Evolutionary conservation across 2,888 invertebrate genomes (phyloP).

Genomic region (Drosophila nr. perissopoda): DNA sequence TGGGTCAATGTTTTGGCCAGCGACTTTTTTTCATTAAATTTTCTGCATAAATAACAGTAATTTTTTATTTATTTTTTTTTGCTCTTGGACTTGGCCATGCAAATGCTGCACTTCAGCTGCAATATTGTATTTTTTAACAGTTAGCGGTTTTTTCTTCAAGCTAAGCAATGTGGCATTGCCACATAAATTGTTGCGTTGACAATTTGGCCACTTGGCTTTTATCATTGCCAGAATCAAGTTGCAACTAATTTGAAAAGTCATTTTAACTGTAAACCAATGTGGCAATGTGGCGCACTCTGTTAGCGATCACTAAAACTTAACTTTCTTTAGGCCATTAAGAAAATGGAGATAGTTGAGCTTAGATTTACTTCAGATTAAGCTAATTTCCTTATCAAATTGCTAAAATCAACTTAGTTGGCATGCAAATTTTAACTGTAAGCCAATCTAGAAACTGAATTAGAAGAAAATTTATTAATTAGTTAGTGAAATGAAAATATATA

Average conservation of each 20-base stretch:
- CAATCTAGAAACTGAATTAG: background rate
- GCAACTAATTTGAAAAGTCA: conserved; percentile 29
- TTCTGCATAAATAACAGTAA: conserved; percentile 69
- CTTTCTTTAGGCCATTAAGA: background rate
- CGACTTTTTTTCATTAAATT: conserved; percentile 21
- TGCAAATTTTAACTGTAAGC: background rate
- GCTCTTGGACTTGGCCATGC: conserved; percentile 82
- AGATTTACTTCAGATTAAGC: background rate
- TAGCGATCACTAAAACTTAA: background rate
- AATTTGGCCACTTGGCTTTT: conserved; percentile 37
- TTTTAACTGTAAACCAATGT: conserved; percentile 26
- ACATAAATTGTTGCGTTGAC: conserved; percentile 61
- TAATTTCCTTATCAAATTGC: background rate
- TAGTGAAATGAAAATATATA: background rate
- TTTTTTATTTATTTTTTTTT: conserved; percentile 46
- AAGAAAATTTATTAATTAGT: background rate
- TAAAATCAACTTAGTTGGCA: background rate
- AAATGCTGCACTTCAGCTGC: conserved; percentile 52
- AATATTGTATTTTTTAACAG: conserved; percentile 17
- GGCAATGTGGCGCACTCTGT: conserved; percentile 2
- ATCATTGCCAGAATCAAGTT: conserved; percentile 14
- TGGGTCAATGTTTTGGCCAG: conserved; percentile 69
- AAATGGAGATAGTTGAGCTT: background rate
- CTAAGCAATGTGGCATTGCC: conserved; percentile 34
- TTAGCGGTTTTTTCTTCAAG: conserved; percentile 23